phyloP scores from a whole-genome alignment of 1,140 invertebrate genomes.

The Apis laboriosa region DNA sequence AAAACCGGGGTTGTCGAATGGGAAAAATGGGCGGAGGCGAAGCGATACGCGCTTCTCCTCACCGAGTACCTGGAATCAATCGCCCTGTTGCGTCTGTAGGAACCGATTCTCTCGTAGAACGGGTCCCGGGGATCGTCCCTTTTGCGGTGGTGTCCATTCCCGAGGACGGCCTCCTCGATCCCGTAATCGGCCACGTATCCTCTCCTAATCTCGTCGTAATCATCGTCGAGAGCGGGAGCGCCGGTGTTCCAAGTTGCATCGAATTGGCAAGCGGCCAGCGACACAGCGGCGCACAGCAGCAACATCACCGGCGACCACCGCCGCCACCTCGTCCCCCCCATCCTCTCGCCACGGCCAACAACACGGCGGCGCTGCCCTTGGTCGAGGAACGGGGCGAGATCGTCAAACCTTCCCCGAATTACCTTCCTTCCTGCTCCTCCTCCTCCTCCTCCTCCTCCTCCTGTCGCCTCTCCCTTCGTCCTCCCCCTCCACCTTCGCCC shows the following conservation, averaged over 20 bases:
- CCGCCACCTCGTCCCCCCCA: conserved; percentile 66
- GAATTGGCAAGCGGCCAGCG: conserved; percentile 47
- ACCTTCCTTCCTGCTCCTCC: conserved; percentile 33
- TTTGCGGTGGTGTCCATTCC: background rate
- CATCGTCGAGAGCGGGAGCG: background rate
- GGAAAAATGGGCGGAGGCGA: too few species aligned
- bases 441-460: conserved; percentile 35
- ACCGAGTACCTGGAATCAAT: conserved; percentile 53
- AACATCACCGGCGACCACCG: conserved; percentile 53
- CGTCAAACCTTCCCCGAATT: conserved; percentile 47
- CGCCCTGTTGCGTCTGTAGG: conserved; percentile 50
- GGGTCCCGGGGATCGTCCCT: background rate
- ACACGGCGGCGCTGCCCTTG: background rate
- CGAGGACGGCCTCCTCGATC: background rate
- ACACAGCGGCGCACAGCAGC: conserved; percentile 52
- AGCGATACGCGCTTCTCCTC: too few species aligned
- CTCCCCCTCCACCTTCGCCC: conserved; percentile 24
- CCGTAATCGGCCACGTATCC: conserved; percentile 52
- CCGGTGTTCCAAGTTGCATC: conserved; percentile 39
- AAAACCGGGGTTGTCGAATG: too few species aligned
- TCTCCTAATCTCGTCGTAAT: conserved; percentile 39
- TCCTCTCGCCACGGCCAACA: conserved; percentile 66
- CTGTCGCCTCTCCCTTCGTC: background rate
- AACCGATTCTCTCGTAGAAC: background rate
- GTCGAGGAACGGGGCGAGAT: background rate